phyloP scores from a whole-genome alignment of 37 sponge, comb jelly and placozoan genomes.

The Halichondria panicea region DNA sequence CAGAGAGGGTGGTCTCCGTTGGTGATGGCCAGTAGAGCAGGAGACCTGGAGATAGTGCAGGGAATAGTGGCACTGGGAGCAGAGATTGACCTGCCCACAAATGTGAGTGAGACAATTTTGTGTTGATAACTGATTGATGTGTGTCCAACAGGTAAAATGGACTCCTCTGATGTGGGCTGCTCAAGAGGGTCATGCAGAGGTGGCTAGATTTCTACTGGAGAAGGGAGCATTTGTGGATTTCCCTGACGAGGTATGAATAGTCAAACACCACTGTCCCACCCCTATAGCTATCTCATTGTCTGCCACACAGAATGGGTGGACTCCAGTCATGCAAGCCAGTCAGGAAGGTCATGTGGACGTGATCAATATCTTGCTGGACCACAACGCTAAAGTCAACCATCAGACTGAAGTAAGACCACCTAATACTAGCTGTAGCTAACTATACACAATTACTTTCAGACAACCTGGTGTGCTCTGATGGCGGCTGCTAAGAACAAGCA shows the following conservation, averaged over 20 bases:
- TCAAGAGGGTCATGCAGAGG: neutral
- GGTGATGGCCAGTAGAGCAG: neutral
- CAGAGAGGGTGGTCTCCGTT: slow-evolving; percentile 17
- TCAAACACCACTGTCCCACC: neutral
- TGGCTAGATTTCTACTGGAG: slow-evolving; percentile 2
- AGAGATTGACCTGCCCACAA: neutral
- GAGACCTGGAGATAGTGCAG: slow-evolving; percentile 2
- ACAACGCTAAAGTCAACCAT: slow-evolving; percentile 6
- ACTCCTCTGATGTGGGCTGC: slow-evolving; percentile 5
- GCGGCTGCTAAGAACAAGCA: too few species aligned
- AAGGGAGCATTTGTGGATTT: slow-evolving; percentile 17
- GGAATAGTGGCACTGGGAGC: neutral
- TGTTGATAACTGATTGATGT: neutral
- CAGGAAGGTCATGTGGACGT: neutral
- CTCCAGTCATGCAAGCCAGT: slow-evolving; percentile 4
- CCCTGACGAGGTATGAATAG: neutral
- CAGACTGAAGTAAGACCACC: slow-evolving; percentile 18
- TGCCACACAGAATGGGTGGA: slow-evolving; percentile 4
- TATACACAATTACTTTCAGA: too few species aligned
- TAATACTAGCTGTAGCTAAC: too few species aligned
- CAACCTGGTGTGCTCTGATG: too few species aligned
- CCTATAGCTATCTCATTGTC: neutral
- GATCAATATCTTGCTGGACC: slow-evolving; percentile 10
- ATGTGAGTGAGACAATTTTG: neutral
- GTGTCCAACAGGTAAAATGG: too few species aligned